Percentiles rank a stretch among this genome's conserved stretches.
Conservation (phyloP, 2,888 invertebrate genomes). For the Lacanobia wlatinum region DNA sequence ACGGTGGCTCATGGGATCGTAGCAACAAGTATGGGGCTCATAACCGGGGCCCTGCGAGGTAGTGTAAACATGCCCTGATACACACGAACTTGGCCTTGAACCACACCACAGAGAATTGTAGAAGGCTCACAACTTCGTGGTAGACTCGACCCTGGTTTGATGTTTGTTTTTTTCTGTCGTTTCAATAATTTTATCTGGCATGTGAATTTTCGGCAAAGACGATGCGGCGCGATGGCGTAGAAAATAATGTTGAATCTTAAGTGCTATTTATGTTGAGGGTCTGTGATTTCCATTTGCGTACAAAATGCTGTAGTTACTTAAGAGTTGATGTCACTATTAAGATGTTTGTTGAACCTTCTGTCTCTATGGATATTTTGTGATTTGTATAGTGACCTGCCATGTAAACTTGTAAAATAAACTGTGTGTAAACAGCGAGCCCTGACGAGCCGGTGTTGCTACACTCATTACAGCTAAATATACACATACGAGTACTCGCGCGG, state of each 20-base stretch:
- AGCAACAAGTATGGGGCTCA: constrained; percentile 37
- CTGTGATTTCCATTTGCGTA: not conserved
- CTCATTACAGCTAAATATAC: not conserved
- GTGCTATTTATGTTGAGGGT: not conserved
- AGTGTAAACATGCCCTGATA: not conserved
- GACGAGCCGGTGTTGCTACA: not conserved
- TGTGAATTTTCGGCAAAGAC: not conserved
- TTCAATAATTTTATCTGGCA: not conserved
- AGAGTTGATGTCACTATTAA: not conserved
- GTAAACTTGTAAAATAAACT: constrained; percentile 18
- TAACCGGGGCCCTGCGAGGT: constrained; percentile 4
- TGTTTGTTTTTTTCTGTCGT: not conserved
- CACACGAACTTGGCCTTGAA: constrained; percentile 28
- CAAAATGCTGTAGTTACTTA: not conserved
- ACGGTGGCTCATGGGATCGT: not conserved
- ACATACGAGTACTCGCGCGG: not conserved
- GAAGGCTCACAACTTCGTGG: not conserved
- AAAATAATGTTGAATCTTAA: too few species aligned
- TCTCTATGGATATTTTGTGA: not conserved
- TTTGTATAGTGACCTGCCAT: constrained; percentile 3
- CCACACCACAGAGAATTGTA: not conserved
- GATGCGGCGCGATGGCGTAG: not conserved
- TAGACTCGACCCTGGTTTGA: too few species aligned
- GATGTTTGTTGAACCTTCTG: constrained; percentile 18
- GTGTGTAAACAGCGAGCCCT: constrained; percentile 19